Base-by-base conservation (phyloP, 2,113 vertebrate species). In the Siphamia tubifer region DNA sequence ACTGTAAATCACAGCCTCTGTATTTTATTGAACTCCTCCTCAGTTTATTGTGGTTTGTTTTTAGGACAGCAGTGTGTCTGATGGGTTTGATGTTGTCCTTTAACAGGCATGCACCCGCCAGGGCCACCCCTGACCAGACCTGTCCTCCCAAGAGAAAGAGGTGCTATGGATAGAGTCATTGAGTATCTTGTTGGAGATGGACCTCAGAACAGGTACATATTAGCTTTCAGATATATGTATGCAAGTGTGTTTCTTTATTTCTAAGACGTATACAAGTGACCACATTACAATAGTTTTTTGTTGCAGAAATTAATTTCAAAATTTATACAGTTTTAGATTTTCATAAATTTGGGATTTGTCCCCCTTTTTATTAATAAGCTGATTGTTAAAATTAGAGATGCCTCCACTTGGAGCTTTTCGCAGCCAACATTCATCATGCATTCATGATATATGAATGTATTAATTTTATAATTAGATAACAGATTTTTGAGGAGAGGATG, bases 161-260 rank as follows among this genome's bases (percentile, higher is more conserved):
- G 97, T 54, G 86, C 94, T 27, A 64, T 98, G 90, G 97, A 99
- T 87, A 94, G 95, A 94, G 84, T 99, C 89, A 91, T 99, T 85
- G 98, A 99, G 69, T 99, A 96, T 89, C 93, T 99, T 74, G 97
- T 99, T 84, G 96, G 98, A 42, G 96, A 99, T 85, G 97, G 97
- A 42, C 98, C 97, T 81, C 96, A 97, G 82, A 99, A 99, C 93
- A 97, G 97, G 98, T 89, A 56, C 35, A 23, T 25, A 8, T 23
- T 35, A 32, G 11, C 11, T 34, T 36, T 19, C 42, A n/a, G 40
- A 53, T 1, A 1, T 0, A 27, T 3, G 24, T 43, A 12, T 21
- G 13, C 19, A 9, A 8, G 2, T 23, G 12, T 36, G 4, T 36
- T 5, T 36, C 15, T 11, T 13, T 36, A 36, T 36, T n/a, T n/a